These are phyloP conservation scores for Drosophila prolongata DNA, from an alignment of 2,888 invertebrate species.

Conservation along the genomic window DNA sequence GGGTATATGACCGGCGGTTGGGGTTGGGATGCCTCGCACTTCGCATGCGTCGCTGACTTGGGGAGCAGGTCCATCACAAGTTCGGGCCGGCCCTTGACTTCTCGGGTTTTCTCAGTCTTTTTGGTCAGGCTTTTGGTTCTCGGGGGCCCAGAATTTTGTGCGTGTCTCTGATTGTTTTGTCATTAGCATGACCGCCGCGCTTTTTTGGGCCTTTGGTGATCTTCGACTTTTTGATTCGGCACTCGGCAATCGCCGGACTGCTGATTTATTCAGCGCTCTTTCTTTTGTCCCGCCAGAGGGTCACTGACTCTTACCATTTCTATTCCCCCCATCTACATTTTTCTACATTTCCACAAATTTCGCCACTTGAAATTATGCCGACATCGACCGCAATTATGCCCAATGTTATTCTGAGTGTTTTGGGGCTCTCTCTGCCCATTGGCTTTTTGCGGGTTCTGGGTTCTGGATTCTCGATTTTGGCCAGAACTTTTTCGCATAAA, in stretches of 20 bases:
- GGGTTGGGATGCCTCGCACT: slow-evolving; percentile 49
- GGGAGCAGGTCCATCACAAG: slow-evolving; percentile 30
- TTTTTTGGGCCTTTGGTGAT: slow-evolving; percentile 20
- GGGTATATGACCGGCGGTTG: slow-evolving; percentile 36
- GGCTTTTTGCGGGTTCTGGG: slow-evolving; percentile 8
- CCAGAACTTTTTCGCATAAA: slow-evolving; percentile 77
- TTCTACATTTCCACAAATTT: slow-evolving; percentile 23
- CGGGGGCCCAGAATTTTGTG: slow-evolving; percentile 1
- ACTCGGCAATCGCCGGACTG: not conserved
- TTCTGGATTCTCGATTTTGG: slow-evolving; percentile 11
- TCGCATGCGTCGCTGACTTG: slow-evolving; percentile 61
- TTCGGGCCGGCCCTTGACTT: slow-evolving; percentile 12
- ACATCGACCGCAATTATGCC: slow-evolving; percentile 70
- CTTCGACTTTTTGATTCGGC: slow-evolving; percentile 23
- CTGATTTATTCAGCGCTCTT: slow-evolving; percentile 31
- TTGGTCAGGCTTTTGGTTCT: not conserved
- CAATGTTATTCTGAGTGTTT: slow-evolving; percentile 19
- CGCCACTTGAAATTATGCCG: slow-evolving; percentile 73
- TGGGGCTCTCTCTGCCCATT: slow-evolving; percentile 28
- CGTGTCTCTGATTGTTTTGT: slow-evolving; percentile 65
- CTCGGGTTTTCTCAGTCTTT: not conserved
- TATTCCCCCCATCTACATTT: slow-evolving; percentile 18
- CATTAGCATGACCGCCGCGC: slow-evolving; percentile 61
- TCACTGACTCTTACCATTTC: slow-evolving; percentile 49
- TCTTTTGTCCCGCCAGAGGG: slow-evolving; percentile 49